Evolutionary conservation across 2,797 vertebrate species (phyloP).

Genomic region (Gymnodraco acuticeps): DNA sequence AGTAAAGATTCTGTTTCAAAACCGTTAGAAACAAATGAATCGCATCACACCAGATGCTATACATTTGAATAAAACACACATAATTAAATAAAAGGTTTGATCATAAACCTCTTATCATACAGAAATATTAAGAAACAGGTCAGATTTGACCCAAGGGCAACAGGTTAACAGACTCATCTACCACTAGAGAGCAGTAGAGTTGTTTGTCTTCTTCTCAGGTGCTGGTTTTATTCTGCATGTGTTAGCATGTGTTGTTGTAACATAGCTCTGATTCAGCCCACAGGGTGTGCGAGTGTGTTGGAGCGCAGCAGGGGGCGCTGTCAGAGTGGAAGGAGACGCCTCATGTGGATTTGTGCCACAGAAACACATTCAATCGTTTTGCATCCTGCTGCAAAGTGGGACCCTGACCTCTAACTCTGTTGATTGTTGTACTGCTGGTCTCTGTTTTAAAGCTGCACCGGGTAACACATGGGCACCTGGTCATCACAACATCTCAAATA

Average conservation of each 20-base stretch:
- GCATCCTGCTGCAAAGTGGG: constrained; percentile 62
- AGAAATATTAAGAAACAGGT: no score
- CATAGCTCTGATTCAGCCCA: constrained; percentile 61
- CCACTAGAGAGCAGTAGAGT: constrained; percentile 60
- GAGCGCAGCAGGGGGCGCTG: constrained; percentile 51
- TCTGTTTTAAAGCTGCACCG: background rate
- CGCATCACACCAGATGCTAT: no score
- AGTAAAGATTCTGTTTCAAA: no score
- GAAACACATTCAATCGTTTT: background rate
- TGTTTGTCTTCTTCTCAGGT: background rate
- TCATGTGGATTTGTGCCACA: constrained; percentile 9
- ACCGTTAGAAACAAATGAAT: no score
- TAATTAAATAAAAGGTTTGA: no score
- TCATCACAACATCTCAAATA: background rate
- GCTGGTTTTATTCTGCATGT: constrained; percentile 2
- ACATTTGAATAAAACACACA: no score
- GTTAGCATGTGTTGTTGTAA: constrained; percentile 14
- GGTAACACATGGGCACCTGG: background rate
- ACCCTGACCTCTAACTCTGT: constrained; percentile 23
- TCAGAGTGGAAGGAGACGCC: constrained; percentile 57
- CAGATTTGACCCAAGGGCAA: no score
- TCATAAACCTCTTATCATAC: no score
- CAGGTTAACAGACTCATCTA: no score
- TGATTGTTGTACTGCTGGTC: background rate
- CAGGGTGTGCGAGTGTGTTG: constrained; percentile 52